Evolutionary conservation across 2,113 vertebrate genomes (phyloP).

Genomic region (Cinclus cinclus): DNA sequence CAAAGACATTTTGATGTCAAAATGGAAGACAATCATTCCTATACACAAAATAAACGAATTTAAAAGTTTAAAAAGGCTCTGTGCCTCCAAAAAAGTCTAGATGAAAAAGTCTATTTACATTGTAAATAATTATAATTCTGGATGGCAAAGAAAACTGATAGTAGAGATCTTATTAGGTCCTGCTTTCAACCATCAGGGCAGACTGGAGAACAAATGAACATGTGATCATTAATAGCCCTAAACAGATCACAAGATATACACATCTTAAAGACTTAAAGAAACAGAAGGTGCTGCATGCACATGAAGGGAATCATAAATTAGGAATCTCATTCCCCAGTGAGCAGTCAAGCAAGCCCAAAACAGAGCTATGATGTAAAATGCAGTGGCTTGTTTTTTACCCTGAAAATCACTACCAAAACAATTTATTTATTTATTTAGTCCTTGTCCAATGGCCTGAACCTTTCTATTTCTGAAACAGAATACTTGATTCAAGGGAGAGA

Average conservation of each 20-base stretch:
- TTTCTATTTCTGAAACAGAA: not conserved
- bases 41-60: not conserved
- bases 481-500: not conserved
- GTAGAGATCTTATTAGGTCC: not conserved
- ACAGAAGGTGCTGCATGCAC: not conserved
- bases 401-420: not conserved
- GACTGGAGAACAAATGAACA: not conserved
- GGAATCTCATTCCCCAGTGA: not conserved
- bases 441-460: not conserved
- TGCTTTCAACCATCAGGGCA: not conserved
- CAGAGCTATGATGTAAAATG: not conserved
- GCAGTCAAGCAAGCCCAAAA: not conserved
- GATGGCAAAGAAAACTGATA: not conserved
- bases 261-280: not conserved
- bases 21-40: not conserved
- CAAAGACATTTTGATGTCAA: not conserved
- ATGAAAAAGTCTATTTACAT: not conserved
- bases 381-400: not conserved
- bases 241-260: not conserved
- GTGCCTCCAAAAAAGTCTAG: not conserved
- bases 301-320: not conserved
- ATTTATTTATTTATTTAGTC: not conserved
- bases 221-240: not conserved
- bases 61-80: not conserved
- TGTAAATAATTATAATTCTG: not conserved